Evolutionary conservation across 2,888 invertebrate genomes (phyloP).

Genomic region (Panzeria rudis): DNA sequence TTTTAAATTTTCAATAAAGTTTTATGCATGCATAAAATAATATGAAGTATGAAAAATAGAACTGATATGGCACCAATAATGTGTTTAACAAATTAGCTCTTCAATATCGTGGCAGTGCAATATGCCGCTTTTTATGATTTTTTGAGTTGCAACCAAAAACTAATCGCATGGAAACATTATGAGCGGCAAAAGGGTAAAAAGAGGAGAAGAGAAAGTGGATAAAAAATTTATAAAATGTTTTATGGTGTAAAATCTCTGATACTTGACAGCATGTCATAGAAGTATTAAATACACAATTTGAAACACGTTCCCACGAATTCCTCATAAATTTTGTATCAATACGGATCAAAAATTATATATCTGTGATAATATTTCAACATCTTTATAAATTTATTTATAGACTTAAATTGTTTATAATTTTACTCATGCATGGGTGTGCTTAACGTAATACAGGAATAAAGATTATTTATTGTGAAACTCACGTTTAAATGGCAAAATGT

Average conservation of each 20-base stretch:
- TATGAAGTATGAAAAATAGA: too few species aligned
- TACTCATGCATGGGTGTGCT: neutral
- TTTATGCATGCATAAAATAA: too few species aligned
- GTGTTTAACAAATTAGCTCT: too few species aligned
- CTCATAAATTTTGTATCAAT: neutral
- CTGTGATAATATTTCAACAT: neutral
- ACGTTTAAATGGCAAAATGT: constrained; percentile 10
- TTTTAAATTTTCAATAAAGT: too few species aligned
- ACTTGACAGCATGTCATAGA: neutral
- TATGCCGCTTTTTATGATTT: too few species aligned
- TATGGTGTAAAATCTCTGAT: neutral
- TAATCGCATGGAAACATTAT: neutral
- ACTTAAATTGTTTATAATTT: neutral
- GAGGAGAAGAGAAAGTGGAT: neutral
- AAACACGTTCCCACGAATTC: neutral
- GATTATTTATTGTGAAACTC: constrained; percentile 11
- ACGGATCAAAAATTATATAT: neutral
- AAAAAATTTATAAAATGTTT: neutral
- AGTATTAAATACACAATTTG: neutral
- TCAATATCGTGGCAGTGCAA: too few species aligned
- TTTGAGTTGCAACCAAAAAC: neutral
- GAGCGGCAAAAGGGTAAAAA: neutral
- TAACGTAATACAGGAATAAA: neutral
- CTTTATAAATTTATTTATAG: neutral
- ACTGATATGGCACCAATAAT: too few species aligned